Conservation (phyloP, 2,113 vertebrate genomes). For the Sprattus sprattus region DNA sequence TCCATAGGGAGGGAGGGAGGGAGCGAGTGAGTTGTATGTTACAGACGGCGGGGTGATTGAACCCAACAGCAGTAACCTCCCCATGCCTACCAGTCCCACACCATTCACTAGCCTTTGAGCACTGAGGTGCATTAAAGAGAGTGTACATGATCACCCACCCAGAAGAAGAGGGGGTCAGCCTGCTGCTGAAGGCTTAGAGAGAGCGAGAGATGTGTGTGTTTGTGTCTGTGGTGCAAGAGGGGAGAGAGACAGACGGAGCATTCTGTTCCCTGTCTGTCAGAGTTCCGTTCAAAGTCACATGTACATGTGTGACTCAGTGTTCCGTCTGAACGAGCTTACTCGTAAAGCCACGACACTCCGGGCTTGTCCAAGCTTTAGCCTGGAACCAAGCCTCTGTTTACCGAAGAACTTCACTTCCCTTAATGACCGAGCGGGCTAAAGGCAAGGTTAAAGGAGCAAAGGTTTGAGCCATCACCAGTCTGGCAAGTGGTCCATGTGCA, state of each 20-base stretch:
- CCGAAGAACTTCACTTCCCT: not conserved
- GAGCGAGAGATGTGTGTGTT: not conserved
- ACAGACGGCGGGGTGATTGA: not conserved
- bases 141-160: slow-evolving; percentile 12
- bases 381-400: slow-evolving; percentile 4
- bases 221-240: not conserved
- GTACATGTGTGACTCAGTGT: not conserved
- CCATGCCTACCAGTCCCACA: not conserved
- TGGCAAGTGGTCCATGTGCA: not conserved
- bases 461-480: not conserved
- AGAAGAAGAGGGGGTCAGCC: not conserved
- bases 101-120: not conserved
- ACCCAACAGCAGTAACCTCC: not conserved
- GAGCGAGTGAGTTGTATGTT: not conserved
- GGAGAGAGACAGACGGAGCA: not conserved
- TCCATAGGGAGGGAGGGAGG: not conserved
- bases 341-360: not conserved
- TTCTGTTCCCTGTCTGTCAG: slow-evolving; percentile 11
- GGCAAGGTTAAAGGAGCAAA: not conserved
- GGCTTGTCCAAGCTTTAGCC: not conserved
- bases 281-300: slow-evolving; percentile 1
- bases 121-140: slow-evolving; percentile 7
- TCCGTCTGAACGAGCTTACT: not conserved
- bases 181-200: not conserved
- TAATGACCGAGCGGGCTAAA: not conserved